phyloP scores from a whole-genome alignment of 2,888 invertebrate genomes.

The Plebejus argus region DNA sequence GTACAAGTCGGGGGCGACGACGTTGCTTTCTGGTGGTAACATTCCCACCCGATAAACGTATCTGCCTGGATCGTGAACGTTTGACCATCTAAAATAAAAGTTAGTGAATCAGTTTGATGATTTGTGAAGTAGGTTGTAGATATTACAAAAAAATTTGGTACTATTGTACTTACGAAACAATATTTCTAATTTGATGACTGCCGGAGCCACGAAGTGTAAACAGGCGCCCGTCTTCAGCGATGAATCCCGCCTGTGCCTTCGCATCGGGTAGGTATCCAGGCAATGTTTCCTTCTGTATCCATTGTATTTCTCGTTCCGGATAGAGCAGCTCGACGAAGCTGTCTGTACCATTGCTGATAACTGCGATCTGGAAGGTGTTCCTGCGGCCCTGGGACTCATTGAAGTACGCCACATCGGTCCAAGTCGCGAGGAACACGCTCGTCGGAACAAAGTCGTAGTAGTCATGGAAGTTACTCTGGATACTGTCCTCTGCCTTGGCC shows the following conservation, averaged over 20 bases:
- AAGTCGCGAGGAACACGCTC: slow-evolving; percentile 92
- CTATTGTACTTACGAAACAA: slow-evolving; percentile 85
- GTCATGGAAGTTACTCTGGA: slow-evolving; percentile 87
- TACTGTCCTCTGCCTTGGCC: slow-evolving; percentile 84
- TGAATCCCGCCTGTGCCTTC: slow-evolving; percentile 95
- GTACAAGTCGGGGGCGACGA: slow-evolving; percentile 84
- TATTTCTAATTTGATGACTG: slow-evolving; percentile 90
- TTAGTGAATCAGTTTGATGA: background rate
- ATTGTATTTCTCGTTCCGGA: slow-evolving; percentile 93
- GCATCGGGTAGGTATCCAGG: slow-evolving; percentile 92
- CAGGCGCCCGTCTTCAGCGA: slow-evolving; percentile 89
- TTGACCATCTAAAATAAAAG: slow-evolving; percentile 85
- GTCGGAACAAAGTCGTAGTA: slow-evolving; percentile 87
- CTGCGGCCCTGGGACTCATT: slow-evolving; percentile 85
- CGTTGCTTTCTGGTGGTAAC: slow-evolving; percentile 80
- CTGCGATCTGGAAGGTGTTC: slow-evolving; percentile 91
- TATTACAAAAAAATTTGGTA: no score
- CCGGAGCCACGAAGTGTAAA: slow-evolving; percentile 92
- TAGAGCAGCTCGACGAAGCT: slow-evolving; percentile 94
- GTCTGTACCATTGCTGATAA: slow-evolving; percentile 87
- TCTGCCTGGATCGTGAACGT: slow-evolving; percentile 90
- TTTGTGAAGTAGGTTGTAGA: background rate
- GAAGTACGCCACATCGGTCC: slow-evolving; percentile 93
- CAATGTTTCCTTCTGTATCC: slow-evolving; percentile 91
- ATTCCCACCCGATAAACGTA: slow-evolving; percentile 94